Conservation (phyloP, 1,140 invertebrate species). For the Chrysopa pallens region DNA sequence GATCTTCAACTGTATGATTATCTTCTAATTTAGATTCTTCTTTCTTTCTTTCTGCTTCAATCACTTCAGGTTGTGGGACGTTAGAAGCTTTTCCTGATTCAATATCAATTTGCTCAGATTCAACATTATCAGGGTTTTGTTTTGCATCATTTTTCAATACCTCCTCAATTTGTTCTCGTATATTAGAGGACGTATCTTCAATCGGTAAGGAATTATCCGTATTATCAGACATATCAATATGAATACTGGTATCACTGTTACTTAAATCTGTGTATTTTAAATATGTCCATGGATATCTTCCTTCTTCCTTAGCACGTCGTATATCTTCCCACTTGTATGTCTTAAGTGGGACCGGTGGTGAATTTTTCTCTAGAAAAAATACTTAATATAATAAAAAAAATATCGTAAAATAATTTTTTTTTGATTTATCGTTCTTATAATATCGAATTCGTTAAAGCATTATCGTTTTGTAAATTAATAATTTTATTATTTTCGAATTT, state of each 20-base stretch:
- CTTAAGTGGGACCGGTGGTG: conserved; percentile 38
- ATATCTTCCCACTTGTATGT: conserved; percentile 59
- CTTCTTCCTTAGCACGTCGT: conserved; percentile 29
- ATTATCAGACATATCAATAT: too few relatives aligned
- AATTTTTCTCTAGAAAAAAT: conserved; percentile 10
- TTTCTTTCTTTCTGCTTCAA: conserved; percentile 16
- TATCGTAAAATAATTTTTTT: too few relatives aligned
- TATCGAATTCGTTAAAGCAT: too few relatives aligned
- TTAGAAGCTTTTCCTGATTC: background rate
- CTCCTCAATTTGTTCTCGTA: background rate
- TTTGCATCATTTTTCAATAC: background rate
- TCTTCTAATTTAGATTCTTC: too few relatives aligned
- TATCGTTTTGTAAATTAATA: too few relatives aligned
- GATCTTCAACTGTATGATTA: too few relatives aligned
- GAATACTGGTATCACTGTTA: background rate
- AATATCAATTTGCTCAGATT: background rate
- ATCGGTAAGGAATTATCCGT: background rate
- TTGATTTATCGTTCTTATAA: too few relatives aligned
- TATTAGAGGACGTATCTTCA: background rate
- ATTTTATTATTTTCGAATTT: too few relatives aligned
- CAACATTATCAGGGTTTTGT: background rate
- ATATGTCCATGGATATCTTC: conserved; percentile 53
- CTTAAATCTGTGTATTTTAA: conserved; percentile 19
- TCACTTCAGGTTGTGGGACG: background rate
- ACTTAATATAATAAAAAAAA: too few relatives aligned